A percentile compares a stretch with the other conserved stretches of the same genome.
Evolutionary conservation across 2,797 vertebrate species (phyloP).

Genomic region (Vespertilio murinus): DNA sequence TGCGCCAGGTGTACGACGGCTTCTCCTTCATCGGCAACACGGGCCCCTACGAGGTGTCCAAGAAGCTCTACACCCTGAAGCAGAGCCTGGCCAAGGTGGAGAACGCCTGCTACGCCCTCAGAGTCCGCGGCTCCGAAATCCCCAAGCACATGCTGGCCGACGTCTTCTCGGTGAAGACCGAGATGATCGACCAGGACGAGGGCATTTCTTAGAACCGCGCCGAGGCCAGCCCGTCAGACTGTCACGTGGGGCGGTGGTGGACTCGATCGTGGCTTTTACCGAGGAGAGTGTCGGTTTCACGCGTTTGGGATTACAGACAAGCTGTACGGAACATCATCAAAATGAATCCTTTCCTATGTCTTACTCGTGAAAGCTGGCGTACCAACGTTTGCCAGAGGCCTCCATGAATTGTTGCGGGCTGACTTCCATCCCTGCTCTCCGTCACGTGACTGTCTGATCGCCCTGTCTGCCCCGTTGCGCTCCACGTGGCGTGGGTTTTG

Average conservation of each 20-base stretch:
- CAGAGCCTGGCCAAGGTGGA: conserved; percentile 98
- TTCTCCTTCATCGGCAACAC: conserved; percentile 98
- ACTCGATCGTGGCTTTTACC: conserved; percentile 68
- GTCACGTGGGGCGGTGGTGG: conserved; percentile 51
- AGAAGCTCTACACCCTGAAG: conserved; percentile 95
- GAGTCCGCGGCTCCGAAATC: conserved; percentile 96
- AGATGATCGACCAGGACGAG: conserved; percentile 94
- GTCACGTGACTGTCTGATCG: background rate
- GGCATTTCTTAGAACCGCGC: conserved; percentile 85
- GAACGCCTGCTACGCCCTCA: conserved; percentile 95
- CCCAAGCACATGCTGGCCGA: conserved; percentile 98
- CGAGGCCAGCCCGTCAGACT: conserved; percentile 59
- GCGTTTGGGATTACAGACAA: conserved; percentile 63
- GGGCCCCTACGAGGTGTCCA: conserved; percentile 97
- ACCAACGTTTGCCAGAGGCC: conserved; percentile 9
- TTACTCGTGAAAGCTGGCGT: conserved; percentile 2
- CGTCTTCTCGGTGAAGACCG: conserved; percentile 91
- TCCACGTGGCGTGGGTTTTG: conserved; percentile 51
- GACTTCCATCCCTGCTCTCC: background rate
- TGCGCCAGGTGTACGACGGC: conserved; percentile 96
- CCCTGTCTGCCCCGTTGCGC: conserved; percentile 27
- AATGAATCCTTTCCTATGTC: conserved; percentile 10
- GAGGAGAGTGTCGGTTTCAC: conserved; percentile 74
- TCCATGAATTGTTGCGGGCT: conserved; percentile 10
- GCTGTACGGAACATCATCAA: conserved; percentile 56